Evolutionary conservation across 1,140 invertebrate species (phyloP).

Genomic region (Nephotettix cincticeps): DNA sequence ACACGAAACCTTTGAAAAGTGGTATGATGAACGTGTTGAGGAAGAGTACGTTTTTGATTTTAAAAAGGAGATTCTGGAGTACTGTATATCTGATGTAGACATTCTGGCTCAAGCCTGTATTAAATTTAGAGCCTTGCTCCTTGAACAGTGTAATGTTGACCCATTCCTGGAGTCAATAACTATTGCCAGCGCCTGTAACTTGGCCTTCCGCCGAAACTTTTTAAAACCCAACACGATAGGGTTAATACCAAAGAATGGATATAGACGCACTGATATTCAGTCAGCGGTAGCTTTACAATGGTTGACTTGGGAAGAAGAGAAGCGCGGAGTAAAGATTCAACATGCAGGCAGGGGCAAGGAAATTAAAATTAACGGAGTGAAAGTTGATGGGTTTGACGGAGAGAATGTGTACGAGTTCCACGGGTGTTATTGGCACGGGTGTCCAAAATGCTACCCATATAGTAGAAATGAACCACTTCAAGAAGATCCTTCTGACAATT

Average conservation of each 20-base stretch:
- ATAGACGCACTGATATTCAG: not conserved
- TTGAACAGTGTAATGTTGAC: slow-evolving; percentile 14
- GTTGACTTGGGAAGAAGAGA: slow-evolving; percentile 17
- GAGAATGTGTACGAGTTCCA: slow-evolving; percentile 25
- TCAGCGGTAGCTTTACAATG: slow-evolving; percentile 1
- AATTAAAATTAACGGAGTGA: not conserved
- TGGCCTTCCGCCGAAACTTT: too few species aligned
- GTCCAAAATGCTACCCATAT: slow-evolving; percentile 24
- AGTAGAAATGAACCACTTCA: slow-evolving; percentile 18
- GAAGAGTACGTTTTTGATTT: slow-evolving; percentile 8
- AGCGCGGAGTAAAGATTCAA: not conserved
- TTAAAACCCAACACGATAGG: too few species aligned
- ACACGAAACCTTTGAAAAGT: slow-evolving; percentile 21
- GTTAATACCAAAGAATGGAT: slow-evolving; percentile 4
- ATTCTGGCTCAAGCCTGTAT: slow-evolving; percentile 32
- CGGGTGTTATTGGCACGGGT: slow-evolving; percentile 26
- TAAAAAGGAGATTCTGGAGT: slow-evolving; percentile 8
- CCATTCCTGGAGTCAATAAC: too few species aligned
- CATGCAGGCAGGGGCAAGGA: not conserved
- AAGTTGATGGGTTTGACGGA: slow-evolving; percentile 22
- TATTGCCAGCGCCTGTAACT: too few species aligned
- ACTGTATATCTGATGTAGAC: slow-evolving; percentile 32
- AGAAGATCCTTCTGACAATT: slow-evolving; percentile 2
- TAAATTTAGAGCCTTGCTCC: not conserved
- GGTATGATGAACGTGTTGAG: not conserved